These are phyloP conservation scores for Orthosia cruda DNA, from an alignment of 2,888 invertebrate genomes.

Conservation along the genomic window DNA sequence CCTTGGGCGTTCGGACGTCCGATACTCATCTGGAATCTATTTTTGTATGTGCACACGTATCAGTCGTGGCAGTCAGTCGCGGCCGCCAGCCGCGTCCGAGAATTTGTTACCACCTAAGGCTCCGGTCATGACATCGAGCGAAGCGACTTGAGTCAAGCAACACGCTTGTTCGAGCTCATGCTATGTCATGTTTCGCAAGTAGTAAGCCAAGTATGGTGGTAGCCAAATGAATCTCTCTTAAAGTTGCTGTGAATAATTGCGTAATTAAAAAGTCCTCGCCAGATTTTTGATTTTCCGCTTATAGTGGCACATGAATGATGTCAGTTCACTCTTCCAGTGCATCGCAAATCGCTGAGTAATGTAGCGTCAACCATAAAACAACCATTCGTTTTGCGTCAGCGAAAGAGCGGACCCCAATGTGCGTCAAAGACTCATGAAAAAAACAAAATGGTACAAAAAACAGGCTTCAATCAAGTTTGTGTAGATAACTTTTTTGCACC, in stretches of 20 bases:
- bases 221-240: no score
- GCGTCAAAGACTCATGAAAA: constrained; percentile 50
- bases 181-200: no score
- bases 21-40: no score
- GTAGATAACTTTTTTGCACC: constrained; percentile 49
- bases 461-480: constrained; percentile 14
- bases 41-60: no score
- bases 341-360: neutral
- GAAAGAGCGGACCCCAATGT: constrained; percentile 26
- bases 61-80: no score
- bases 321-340: neutral
- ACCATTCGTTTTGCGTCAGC: constrained; percentile 38
- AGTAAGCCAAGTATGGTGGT: no score
- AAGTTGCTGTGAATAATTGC: no score
- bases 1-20: no score
- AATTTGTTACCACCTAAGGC: neutral
- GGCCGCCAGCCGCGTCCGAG: no score
- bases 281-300: neutral
- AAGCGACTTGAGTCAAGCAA: neutral
- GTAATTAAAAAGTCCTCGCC: no score
- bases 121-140: neutral
- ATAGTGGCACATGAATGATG: neutral
- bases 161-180: no score
- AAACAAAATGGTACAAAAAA: constrained; percentile 14
- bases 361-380: neutral